Evolutionary conservation across 2,888 invertebrate species (phyloP).

Genomic region (Tetheella fluctuosa): DNA sequence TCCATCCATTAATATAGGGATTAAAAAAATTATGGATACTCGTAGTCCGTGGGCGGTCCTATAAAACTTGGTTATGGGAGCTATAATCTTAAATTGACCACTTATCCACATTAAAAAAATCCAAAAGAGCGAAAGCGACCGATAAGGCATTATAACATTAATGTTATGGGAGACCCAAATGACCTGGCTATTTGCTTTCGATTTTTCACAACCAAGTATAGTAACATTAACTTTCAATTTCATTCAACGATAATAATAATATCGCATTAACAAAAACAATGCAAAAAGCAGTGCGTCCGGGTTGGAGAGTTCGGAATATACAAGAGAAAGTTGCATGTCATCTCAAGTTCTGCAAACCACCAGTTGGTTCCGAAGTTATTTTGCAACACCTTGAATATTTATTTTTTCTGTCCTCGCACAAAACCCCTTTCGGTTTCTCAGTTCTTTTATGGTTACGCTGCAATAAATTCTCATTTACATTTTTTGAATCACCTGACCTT

Average conservation of each 20-base stretch:
- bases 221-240: slow-evolving; percentile 74
- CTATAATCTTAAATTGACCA: slow-evolving; percentile 32
- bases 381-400: slow-evolving; percentile 64
- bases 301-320: slow-evolving; percentile 56
- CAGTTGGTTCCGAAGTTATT: slow-evolving; percentile 49
- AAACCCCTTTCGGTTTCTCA: slow-evolving; percentile 34
- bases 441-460: slow-evolving; percentile 37
- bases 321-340: slow-evolving; percentile 74
- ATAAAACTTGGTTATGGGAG: slow-evolving; percentile 25
- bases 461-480: slow-evolving; percentile 50
- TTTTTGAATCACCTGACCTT: slow-evolving; percentile 43
- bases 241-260: slow-evolving; percentile 65
- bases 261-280: slow-evolving; percentile 76
- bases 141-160: slow-evolving; percentile 45
- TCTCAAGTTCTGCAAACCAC: slow-evolving; percentile 48
- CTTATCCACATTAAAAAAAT: slow-evolving; percentile 25
- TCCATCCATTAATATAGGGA: slow-evolving; percentile 2
- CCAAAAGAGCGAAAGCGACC: slow-evolving; percentile 45
- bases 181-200: slow-evolving; percentile 65
- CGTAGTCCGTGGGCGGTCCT: slow-evolving; percentile 20
- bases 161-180: slow-evolving; percentile 46
- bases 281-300: slow-evolving; percentile 67
- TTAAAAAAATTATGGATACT: slow-evolving; percentile 15
- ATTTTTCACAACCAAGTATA: slow-evolving; percentile 63
- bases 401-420: slow-evolving; percentile 43